Base-by-base conservation (phyloP, 2,113 vertebrate genomes). In the Datnioides undecimradiatus region DNA sequence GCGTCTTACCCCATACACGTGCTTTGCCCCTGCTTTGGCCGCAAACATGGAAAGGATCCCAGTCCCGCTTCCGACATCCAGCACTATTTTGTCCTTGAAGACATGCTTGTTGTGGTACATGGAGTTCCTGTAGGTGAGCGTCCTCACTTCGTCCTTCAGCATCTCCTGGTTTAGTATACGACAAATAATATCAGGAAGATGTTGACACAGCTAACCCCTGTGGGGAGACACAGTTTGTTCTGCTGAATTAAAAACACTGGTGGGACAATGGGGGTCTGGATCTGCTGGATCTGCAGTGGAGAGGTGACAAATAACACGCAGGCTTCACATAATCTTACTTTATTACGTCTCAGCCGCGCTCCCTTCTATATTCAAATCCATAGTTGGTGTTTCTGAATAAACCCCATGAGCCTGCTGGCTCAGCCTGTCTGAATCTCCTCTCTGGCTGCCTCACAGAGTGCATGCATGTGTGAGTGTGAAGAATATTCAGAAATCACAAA, bases 41-140 rank as follows among this genome's bases (percentile, higher is more conserved):
- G 98, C 98, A 59, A 99, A 99, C 98, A 99, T 99, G 79, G 98
- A 98, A 38, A 99, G 96, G 88, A 99, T 99, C 51, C 98, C 98
- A 0, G 98, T 99, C 34, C 98, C 98, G n/a, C 98, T 99, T 34
- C 98, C 98, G n/a, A 99, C 97, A 2, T 99, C 98, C 85, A 99
- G 90, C 72, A 99, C 97, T 34, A 97, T 94, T 86, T 98, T 99
- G 92, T 98, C 98, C 93, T 98, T 99, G 94, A 99, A 99, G 89
- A 97, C 94, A 4, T 99, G 98, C 80, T 99, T 99, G 93, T 99
- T 99, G 93, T 99, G 98, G 91, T 99, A 99, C 96, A 99, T 99
- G 92, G 97, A 95, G 90, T 98, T 99, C 82, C 98, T 95, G 92
- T 99, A 99, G 14, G 97, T 99, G 83, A 99, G 95, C 0, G 98